Evolutionary conservation across 1,140 invertebrate species (phyloP), one percentile per base, ranked within the genome.

Genomic region (Eriocheir sinensis): DNA sequence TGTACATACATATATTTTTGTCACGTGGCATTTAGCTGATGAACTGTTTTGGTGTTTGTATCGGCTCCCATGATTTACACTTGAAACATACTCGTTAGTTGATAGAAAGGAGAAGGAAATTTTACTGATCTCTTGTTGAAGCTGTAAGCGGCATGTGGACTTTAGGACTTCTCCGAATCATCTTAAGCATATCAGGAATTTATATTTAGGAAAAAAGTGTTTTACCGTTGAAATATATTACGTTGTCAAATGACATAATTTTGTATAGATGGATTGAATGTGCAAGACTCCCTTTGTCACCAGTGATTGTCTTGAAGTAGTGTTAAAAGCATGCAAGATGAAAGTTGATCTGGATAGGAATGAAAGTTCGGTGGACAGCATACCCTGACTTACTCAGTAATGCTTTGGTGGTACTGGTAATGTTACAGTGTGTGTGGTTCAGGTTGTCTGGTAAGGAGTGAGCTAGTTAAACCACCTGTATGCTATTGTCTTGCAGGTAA

Each of bases 1-100:
- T 85, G 36, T 83, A 85, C 38, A 85, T 85, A 85, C 38, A 85
- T 85, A 85, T 32, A 80, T 79, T 40, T 90, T 53, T 92, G 91
- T 85, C 80, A 48, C 60, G 21, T 72, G 60, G 60, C 60, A 72
- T 72, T 72, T 72, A 72, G 21, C 60, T 72, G 60, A n/a, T 72
- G 86, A 89, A 41, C 21, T n/a, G 21, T 21, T 48, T 40, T 89
- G 40, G 44, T 48, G 30, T 34, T 72, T n/a, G 12, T 72, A 72
- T 21, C 0, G 60, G 6, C n/a, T 21, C 60, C 60, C 60, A n/a
- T 3, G 17, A 72, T n/a, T n/a, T 72, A 72, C n/a, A n/a, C 60
- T 72, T 72, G 6, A 21, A 72, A 72, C 60, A 72, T 72, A 6
- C 27, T 72, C 0, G 8, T 21, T 21, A 72, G 6, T 2, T 72